A percentile compares a stretch with the other conserved stretches of the same genome.
These are phyloP conservation scores for Andricus quercusramuli DNA, from an alignment of 2,888 invertebrate species.

Conservation along the genomic window DNA sequence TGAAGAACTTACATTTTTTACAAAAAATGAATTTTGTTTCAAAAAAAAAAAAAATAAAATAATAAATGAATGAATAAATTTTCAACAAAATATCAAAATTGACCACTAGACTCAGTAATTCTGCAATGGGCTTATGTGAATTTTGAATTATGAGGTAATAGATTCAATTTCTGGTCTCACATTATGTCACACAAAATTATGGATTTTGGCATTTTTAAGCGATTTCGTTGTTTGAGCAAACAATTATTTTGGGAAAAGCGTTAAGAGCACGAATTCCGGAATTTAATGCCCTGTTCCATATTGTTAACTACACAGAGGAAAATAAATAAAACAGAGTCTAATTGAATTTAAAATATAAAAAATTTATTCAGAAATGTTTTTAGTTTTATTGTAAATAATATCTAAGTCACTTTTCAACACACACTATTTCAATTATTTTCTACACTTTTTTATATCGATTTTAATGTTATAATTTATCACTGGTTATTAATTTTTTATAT, in stretches of 20 bases:
- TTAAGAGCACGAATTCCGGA: background rate
- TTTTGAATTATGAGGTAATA: slow-evolving; percentile 1
- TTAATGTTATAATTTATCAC: background rate
- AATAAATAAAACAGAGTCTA: background rate
- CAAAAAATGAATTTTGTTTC: too few species aligned
- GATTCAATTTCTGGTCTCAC: slow-evolving; percentile 7
- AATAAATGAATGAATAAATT: too few species aligned
- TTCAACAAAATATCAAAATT: too few species aligned
- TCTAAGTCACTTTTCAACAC: too few species aligned
- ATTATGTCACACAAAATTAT: background rate
- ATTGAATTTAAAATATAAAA: background rate
- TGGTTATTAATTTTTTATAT: background rate
- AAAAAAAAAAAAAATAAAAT: too few species aligned
- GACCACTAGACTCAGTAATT: background rate
- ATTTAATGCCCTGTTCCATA: background rate
- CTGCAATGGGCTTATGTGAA: background rate
- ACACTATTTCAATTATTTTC: background rate
- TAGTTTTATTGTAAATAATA: background rate
- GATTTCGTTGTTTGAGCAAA: background rate
- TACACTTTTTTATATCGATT: background rate
- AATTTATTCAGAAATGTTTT: background rate
- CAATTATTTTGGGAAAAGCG: background rate
- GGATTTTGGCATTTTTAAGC: background rate
- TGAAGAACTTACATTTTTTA: too few species aligned
- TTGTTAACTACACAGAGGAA: background rate